Conservation (phyloP, 2,113 vertebrate species). For the Catharus fuscescens region DNA sequence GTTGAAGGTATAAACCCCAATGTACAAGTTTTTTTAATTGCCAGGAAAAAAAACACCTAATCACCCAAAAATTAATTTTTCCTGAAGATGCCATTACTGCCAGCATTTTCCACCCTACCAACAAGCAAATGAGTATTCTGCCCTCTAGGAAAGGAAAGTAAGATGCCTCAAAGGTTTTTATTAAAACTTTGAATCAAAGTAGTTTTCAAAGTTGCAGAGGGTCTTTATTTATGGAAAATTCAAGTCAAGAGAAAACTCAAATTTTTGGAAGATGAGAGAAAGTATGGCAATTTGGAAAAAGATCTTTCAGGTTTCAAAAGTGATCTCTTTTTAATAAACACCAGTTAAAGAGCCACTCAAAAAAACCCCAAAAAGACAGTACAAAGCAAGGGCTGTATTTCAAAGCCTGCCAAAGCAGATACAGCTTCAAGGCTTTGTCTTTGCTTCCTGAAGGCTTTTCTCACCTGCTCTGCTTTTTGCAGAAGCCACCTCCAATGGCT, state of each 20-base stretch:
- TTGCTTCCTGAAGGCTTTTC: background rate
- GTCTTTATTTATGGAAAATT: background rate
- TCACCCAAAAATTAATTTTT: background rate
- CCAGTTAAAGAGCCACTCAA: background rate
- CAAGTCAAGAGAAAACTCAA: background rate
- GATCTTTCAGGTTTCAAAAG: background rate
- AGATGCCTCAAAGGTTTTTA: background rate
- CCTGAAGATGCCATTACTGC: background rate
- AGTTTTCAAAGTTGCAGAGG: background rate
- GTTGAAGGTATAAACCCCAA: background rate
- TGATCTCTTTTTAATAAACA: background rate
- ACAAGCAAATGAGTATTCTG: background rate
- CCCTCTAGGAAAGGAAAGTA: background rate
- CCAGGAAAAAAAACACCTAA: background rate
- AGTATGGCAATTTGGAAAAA: background rate
- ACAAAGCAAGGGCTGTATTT: background rate
- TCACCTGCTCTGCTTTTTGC: background rate
- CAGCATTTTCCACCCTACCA: background rate
- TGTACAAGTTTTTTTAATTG: background rate
- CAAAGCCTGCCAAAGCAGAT: background rate
- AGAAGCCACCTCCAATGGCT: background rate
- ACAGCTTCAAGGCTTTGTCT: background rate
- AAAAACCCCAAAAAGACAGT: background rate
- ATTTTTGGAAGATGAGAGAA: background rate
- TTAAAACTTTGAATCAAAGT: background rate